Percentiles rank a stretch among this genome's conserved stretches.
These are phyloP conservation scores for Paraplagusia blochii DNA, from an alignment of 2,113 vertebrate species.

Conservation along the genomic window DNA sequence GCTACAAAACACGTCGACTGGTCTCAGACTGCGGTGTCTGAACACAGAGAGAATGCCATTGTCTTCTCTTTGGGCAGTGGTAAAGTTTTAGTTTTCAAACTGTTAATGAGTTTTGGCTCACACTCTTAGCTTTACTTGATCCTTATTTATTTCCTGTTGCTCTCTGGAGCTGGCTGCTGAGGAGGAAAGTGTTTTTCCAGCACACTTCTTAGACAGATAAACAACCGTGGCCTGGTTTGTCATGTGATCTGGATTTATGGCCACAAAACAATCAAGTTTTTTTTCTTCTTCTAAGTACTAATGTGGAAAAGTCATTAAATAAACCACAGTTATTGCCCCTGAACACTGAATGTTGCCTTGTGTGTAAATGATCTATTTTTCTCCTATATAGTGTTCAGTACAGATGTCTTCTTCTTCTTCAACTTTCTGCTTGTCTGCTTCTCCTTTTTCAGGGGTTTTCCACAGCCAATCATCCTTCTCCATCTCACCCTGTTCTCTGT, in stretches of 20 bases:
- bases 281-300: constrained; percentile 25
- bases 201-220: constrained; percentile 27
- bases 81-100: constrained; percentile 51
- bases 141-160: constrained; percentile 46
- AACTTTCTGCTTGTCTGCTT: no score
- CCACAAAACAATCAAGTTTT: constrained; percentile 50
- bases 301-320: background rate
- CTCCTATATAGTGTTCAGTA: no score
- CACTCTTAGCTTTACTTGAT: constrained; percentile 39
- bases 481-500: no score
- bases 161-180: constrained; percentile 30
- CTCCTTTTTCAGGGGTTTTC: no score
- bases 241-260: constrained; percentile 36
- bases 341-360: no score
- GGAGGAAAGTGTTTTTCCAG: constrained; percentile 44
- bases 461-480: no score
- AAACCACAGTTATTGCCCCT: no score
- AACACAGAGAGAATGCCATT: constrained; percentile 59
- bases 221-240: constrained; percentile 33
- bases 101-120: constrained; percentile 43
- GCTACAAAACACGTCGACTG: constrained; percentile 6
- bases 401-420: constrained; percentile 72
- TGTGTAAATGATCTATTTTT: no score
- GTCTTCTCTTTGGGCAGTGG: constrained; percentile 48
- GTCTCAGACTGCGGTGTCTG: constrained; percentile 48